phyloP scores from a whole-genome alignment of 2,888 invertebrate genomes.

The Monochamus alternatus region DNA sequence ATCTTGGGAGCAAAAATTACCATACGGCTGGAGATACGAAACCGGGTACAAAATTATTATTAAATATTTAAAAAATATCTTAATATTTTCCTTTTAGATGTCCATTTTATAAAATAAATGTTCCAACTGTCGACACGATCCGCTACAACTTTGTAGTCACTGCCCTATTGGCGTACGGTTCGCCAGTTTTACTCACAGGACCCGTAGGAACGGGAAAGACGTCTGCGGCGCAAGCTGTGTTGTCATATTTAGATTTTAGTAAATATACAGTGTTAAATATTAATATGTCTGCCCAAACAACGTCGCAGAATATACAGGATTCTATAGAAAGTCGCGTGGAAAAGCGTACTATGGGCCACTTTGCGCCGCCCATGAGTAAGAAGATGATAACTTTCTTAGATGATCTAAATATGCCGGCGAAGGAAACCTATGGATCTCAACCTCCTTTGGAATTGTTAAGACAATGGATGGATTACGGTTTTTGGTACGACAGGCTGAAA shows the following conservation, averaged over 20 bases:
- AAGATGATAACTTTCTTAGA: constrained; percentile 91
- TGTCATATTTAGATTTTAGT: constrained; percentile 74
- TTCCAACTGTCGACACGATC: constrained; percentile 92
- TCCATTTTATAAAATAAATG: constrained; percentile 88
- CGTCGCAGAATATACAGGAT: constrained; percentile 88
- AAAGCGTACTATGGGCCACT: constrained; percentile 89
- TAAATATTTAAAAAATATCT: not conserved
- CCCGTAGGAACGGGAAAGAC: constrained; percentile 93
- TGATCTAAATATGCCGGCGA: constrained; percentile 94
- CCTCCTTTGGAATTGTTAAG: constrained; percentile 89
- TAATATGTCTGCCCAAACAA: constrained; percentile 92
- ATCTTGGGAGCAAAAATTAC: constrained; percentile 87
- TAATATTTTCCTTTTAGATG: constrained; percentile 70
- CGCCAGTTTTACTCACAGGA: constrained; percentile 86
- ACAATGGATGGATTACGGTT: constrained; percentile 91
- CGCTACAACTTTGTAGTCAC: constrained; percentile 84
- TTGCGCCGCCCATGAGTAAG: constrained; percentile 86
- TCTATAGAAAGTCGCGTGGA: constrained; percentile 90
- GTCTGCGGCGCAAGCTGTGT: constrained; percentile 81
- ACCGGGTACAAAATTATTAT: constrained; percentile 71
- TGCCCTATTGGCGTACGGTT: constrained; percentile 77
- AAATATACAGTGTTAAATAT: constrained; percentile 81
- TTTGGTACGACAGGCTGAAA: constrained; percentile 89
- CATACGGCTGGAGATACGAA: constrained; percentile 82
- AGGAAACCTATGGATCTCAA: constrained; percentile 91